Conservation (phyloP, 2,888 invertebrate species). For the Lasioglossum villosulum region DNA sequence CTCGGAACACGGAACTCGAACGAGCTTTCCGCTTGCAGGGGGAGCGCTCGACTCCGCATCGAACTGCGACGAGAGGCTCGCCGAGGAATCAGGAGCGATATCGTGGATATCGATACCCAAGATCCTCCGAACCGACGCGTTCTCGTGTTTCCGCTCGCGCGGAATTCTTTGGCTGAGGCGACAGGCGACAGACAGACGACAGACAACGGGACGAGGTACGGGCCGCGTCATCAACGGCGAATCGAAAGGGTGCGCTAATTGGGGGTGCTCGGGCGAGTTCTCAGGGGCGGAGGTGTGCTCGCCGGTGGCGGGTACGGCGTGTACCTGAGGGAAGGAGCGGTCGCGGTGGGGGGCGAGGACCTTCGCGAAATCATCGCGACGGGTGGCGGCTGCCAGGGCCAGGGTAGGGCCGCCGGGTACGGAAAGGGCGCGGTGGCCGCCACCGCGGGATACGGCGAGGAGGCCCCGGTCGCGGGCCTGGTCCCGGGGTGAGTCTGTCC, state of each 20-base stretch:
- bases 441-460: slow-evolving; percentile 77
- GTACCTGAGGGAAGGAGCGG: slow-evolving; percentile 82
- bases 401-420: slow-evolving; percentile 77
- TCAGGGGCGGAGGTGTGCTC: slow-evolving; percentile 73
- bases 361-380: slow-evolving; percentile 79
- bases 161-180: slow-evolving; percentile 3
- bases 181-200: not conserved
- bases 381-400: slow-evolving; percentile 82
- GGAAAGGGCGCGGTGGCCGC: slow-evolving; percentile 72
- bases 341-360: slow-evolving; percentile 82
- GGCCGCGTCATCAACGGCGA: slow-evolving; percentile 11
- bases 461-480: slow-evolving; percentile 68
- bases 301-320: slow-evolving; percentile 77
- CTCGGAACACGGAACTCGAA: slow-evolving; percentile 20
- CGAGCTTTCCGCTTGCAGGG: not conserved
- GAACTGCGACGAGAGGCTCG: slow-evolving; percentile 8
- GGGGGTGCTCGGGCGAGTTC: slow-evolving; percentile 76
- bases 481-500: slow-evolving; percentile 69
- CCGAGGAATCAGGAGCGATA: not conserved
- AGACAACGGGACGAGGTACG: not conserved
- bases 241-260: slow-evolving; percentile 75
- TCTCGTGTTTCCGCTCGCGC: not conserved
- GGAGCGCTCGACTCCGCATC: not conserved
- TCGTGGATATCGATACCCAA: not conserved
- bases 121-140: not conserved